These are phyloP conservation scores for Zaprionus tsacasi DNA, from an alignment of 1,140 invertebrate genomes.

Conservation along the genomic window DNA sequence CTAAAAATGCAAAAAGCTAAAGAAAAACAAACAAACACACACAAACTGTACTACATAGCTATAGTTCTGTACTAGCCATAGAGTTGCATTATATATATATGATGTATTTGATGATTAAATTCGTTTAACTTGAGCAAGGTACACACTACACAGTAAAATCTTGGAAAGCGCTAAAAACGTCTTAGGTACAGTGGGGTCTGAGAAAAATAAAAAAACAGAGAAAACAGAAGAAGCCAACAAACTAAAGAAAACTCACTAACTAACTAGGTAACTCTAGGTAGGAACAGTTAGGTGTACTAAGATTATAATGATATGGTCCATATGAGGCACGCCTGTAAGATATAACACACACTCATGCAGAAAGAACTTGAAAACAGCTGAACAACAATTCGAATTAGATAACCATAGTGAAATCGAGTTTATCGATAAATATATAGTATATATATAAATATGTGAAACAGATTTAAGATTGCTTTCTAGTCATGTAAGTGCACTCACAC, in stretches of 20 bases:
- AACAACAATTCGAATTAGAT: constrained; percentile 60
- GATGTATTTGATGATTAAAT: constrained; percentile 25
- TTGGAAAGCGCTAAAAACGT: constrained; percentile 82
- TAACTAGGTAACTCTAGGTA: constrained; percentile 8
- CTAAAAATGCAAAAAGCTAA: constrained; percentile 20
- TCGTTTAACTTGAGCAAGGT: constrained; percentile 67
- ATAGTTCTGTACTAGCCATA: constrained; percentile 71
- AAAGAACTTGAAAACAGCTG: constrained; percentile 25
- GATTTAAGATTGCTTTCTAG: constrained; percentile 70
- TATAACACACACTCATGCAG: constrained; percentile 35
- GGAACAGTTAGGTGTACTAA: constrained; percentile 37
- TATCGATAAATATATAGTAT: constrained; percentile 5
- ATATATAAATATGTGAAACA: constrained; percentile 18
- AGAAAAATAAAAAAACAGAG: constrained; percentile 40
- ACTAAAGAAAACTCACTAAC: constrained; percentile 30
- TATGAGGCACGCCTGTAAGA: constrained; percentile 72
- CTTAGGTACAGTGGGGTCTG: constrained; percentile 65
- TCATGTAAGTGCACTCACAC: constrained; percentile 41
- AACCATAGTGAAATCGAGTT: constrained; percentile 21
- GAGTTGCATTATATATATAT: constrained; percentile 45
- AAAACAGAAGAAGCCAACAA: constrained; percentile 37
- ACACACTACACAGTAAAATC: constrained; percentile 61
- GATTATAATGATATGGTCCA: constrained; percentile 19
- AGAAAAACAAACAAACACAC: constrained; percentile 20
- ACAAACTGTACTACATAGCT: constrained; percentile 69